Percentiles rank a stretch among this genome's conserved stretches.
These are phyloP conservation scores for Micrastur ruficollis DNA, from an alignment of 2,797 vertebrate genomes.

Conservation along the genomic window DNA sequence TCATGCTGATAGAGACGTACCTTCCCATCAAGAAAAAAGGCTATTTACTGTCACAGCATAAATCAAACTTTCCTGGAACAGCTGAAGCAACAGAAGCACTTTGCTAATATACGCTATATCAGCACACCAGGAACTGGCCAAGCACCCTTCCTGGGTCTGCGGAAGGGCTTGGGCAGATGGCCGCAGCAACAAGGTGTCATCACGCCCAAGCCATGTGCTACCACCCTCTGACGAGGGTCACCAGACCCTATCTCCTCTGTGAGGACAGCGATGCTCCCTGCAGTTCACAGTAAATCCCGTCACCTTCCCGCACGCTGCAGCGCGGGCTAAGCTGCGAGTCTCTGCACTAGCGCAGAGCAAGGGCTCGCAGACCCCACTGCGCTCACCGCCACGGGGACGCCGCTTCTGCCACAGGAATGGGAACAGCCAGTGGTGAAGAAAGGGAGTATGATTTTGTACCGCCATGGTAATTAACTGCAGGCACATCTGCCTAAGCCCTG, in stretches of 20 bases:
- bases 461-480: neutral
- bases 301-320: accelerated
- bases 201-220: neutral
- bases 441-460: neutral
- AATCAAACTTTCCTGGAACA: neutral
- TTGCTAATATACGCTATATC: neutral
- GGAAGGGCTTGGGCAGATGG: neutral
- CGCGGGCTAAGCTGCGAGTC: accelerated
- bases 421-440: neutral
- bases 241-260: neutral
- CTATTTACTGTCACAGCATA: neutral
- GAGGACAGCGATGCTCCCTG: neutral
- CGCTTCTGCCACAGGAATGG: neutral
- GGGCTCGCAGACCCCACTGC: neutral
- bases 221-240: neutral
- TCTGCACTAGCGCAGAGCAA: accelerated
- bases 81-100: neutral
- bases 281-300: neutral
- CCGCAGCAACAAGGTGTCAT: neutral
- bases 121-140: neutral
- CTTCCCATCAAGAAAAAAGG: neutral
- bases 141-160: neutral
- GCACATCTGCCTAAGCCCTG: neutral
- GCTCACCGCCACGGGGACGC: accelerated
- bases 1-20: accelerated